Evolutionary conservation across 2,113 vertebrate genomes (phyloP).

Genomic region (Nothobranchius furzeri): DNA sequence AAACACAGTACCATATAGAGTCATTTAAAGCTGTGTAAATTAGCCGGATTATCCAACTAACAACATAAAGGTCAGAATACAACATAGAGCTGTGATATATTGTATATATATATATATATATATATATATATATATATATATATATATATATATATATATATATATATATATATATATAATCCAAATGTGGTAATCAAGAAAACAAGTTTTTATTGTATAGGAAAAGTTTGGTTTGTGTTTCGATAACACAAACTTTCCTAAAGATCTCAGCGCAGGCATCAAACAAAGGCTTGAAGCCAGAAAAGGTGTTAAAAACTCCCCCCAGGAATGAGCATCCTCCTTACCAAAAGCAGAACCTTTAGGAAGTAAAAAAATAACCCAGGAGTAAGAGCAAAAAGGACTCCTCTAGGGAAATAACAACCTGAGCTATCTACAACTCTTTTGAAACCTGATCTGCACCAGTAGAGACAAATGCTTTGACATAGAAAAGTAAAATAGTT

Average conservation of each 20-base stretch:
- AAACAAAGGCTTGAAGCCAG: background rate
- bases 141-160: no score
- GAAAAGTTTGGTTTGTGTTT: background rate
- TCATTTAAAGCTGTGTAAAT: no score
- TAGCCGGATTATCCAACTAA: no score
- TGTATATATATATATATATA: background rate
- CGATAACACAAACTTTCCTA: background rate
- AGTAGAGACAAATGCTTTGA: background rate
- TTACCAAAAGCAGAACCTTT: background rate
- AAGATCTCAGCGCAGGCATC: background rate
- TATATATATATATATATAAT: no score
- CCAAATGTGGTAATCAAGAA: background rate
- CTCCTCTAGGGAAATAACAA: background rate
- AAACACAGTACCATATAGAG: no score
- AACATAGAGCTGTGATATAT: no score
- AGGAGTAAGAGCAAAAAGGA: background rate
- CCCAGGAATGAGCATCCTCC: background rate
- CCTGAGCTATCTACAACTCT: background rate
- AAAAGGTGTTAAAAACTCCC: background rate
- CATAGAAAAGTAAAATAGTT: background rate
- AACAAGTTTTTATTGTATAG: background rate
- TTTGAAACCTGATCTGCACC: background rate
- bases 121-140: no score
- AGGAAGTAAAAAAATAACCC: background rate
- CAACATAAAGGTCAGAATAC: no score